Evolutionary conservation across 2,888 invertebrate genomes (phyloP).

Genomic region (Anorthoa munda): DNA sequence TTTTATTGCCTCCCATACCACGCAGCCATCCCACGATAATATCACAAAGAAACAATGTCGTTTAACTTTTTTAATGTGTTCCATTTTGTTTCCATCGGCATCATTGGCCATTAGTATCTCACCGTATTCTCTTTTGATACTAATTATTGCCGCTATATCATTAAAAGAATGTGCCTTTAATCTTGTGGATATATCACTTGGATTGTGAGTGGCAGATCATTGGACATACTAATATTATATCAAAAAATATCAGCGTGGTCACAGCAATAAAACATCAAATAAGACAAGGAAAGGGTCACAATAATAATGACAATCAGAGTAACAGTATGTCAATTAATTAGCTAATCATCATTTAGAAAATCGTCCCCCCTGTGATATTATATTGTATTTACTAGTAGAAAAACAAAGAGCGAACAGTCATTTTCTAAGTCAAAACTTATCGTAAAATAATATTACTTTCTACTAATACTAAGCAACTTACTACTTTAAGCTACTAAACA

Average conservation of each 20-base stretch:
- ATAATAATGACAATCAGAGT: too few relatives aligned
- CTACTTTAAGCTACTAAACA: conserved; percentile 28
- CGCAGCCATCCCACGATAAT: conserved; percentile 36
- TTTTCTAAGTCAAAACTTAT: background rate
- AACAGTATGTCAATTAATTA: too few relatives aligned
- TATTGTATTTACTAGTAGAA: background rate
- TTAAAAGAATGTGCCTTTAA: conserved; percentile 54
- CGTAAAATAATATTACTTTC: conserved; percentile 8
- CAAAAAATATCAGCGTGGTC: too few relatives aligned
- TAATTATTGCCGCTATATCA: conserved; percentile 58
- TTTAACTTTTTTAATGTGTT: conserved; percentile 48
- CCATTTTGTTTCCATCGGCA: conserved; percentile 56
- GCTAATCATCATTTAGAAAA: too few relatives aligned
- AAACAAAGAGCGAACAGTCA: background rate
- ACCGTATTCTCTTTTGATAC: conserved; percentile 59
- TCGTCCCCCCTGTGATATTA: background rate
- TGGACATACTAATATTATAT: too few relatives aligned
- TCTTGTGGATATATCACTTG: conserved; percentile 46
- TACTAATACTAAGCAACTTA: conserved; percentile 25
- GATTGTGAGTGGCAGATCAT: background rate
- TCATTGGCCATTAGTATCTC: conserved; percentile 60
- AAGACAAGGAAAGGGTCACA: too few relatives aligned
- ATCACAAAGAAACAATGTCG: conserved; percentile 45
- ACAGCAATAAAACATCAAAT: too few relatives aligned
- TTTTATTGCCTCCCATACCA: conserved; percentile 18